Evolutionary conservation across 2,113 vertebrate species (phyloP), one percentile per base, ranked within the genome.

Genomic region (Eubucco bourcierii): DNA sequence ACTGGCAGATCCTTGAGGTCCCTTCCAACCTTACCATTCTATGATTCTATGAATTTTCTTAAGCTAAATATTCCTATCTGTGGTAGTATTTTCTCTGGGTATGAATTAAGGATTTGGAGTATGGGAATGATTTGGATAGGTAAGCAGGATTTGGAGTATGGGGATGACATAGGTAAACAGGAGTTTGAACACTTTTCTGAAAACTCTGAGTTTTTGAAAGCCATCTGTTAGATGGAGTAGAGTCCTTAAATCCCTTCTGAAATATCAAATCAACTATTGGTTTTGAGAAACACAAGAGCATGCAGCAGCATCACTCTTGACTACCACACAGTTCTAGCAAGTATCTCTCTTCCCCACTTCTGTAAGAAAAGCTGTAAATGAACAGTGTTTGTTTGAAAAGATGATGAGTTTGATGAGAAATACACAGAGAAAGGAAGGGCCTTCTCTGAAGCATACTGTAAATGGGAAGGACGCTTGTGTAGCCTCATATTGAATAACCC

Each of bases 401-500:
- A 13, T 24, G 50, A 52, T 52, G 50, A 52, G 50, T 52, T 52
- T 3, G 4, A 4, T 67, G 52, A 44, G 41, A 82, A 95, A 52
- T 12, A 21, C 3, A 5, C 28, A 60, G 53, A 60, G 67, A 60
- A 79, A 64, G 47, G 23, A 55, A 55, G 2, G 15, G 5, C 84
- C 4, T 63, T 59, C 80, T 28, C 50, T 86, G 78, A 79, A 74
- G 47, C 27, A 12, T 28, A 3, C 29, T 78, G 10, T 60, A 34
- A 65, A n/a, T 25, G 18, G 25, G 46, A 84, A 89, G 68, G 47
- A 60, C 66, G 9, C 11, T 71, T 55, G 15, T 79, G 8, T 15
- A 44, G 60, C 65, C 76, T 89, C 82, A 58, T 83, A 65, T 23
- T 84, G 79, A 87, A 77, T 71, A 94, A 89, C 44, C 55, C 67